These are phyloP conservation scores for Orthonychiurus folsomi DNA, from an alignment of 2,888 invertebrate genomes.

Conservation along the genomic window DNA sequence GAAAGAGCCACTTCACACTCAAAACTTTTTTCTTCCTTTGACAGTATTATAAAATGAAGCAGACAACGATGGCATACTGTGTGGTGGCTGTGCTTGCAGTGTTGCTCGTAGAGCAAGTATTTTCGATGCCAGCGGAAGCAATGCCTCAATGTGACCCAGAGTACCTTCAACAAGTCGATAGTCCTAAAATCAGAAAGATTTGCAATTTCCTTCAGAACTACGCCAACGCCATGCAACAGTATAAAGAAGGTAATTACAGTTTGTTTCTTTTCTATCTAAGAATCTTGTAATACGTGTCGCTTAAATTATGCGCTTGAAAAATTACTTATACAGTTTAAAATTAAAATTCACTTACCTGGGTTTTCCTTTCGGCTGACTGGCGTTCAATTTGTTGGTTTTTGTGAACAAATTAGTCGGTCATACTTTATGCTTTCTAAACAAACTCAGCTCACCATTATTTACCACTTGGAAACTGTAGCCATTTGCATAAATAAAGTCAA, in stretches of 20 bases:
- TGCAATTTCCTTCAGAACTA: conserved; percentile 59
- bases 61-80: not conserved
- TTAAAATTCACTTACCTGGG: too few relatives aligned
- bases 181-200: conserved; percentile 53
- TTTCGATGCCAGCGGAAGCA: conserved; percentile 15
- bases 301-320: too few relatives aligned
- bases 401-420: too few relatives aligned
- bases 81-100: conserved; percentile 3
- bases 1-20: too few relatives aligned
- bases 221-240: conserved; percentile 53
- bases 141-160: conserved; percentile 52
- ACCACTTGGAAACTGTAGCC: too few relatives aligned
- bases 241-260: conserved; percentile 42
- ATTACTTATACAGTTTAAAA: too few relatives aligned
- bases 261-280: conserved; percentile 17
- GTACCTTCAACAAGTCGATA: conserved; percentile 53
- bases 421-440: too few relatives aligned
- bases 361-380: too few relatives aligned
- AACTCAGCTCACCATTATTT: too few relatives aligned
- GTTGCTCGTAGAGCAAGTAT: conserved; percentile 3
- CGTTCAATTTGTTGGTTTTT: too few relatives aligned
- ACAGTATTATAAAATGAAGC: conserved; percentile 8
- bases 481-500: too few relatives aligned
- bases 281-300: conserved; percentile 16
- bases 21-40: not conserved